phyloP scores from a whole-genome alignment of 2,113 vertebrate species.

The Uria lomvia region DNA sequence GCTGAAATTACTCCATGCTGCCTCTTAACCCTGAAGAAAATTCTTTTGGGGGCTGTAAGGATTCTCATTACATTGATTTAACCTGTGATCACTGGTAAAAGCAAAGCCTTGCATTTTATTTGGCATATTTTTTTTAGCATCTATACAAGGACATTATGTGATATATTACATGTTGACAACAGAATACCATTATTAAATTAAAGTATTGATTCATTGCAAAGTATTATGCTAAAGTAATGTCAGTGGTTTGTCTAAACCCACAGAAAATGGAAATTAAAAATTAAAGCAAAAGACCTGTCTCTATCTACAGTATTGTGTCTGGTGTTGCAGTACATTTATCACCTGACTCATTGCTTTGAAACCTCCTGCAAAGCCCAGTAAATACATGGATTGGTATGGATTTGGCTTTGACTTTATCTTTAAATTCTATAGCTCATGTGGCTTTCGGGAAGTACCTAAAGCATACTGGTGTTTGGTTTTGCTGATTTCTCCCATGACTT shows the following conservation, averaged over 20 bases:
- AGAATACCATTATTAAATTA: constrained; percentile 53
- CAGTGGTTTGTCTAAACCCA: constrained; percentile 33
- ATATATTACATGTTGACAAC: constrained; percentile 50
- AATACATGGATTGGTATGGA: neutral
- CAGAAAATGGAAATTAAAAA: constrained; percentile 64
- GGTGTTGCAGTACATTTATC: constrained; percentile 1
- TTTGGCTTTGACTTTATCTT: neutral
- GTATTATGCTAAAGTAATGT: constrained; percentile 30
- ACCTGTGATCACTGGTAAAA: neutral
- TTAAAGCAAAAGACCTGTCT: constrained; percentile 47
- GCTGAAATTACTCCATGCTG: neutral
- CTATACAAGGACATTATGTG: neutral
- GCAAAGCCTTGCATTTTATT: neutral
- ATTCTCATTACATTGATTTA: neutral
- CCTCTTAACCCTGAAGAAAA: neutral
- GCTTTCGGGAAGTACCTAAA: neutral
- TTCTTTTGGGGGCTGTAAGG: neutral
- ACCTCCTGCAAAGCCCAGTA: neutral
- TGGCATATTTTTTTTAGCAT: neutral
- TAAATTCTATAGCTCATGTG: neutral
- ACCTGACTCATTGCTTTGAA: constrained; percentile 36
- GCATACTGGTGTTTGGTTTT: neutral
- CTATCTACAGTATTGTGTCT: neutral
- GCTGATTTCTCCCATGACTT: neutral
- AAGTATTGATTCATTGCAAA: constrained; percentile 43